phyloP scores from a whole-genome alignment of 1,140 invertebrate species.

The Apolygus lucorum region DNA sequence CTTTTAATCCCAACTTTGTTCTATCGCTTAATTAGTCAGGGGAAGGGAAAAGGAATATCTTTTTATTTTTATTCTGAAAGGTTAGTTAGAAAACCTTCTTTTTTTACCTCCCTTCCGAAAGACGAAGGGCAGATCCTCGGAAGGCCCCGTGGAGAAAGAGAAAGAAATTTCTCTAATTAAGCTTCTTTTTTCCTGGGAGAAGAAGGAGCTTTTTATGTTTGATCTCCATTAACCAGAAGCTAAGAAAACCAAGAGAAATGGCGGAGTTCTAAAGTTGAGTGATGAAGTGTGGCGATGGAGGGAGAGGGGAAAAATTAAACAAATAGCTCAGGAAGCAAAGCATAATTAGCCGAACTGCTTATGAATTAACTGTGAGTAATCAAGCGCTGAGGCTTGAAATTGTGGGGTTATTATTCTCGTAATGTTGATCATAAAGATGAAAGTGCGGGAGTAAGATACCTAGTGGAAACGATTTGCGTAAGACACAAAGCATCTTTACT shows the following conservation, averaged over 20 bases:
- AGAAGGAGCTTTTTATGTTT: not conserved
- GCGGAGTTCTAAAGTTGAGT: no score
- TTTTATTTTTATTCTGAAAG: not conserved
- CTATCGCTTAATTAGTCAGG: not conserved
- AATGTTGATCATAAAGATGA: no score
- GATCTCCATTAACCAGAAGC: not conserved
- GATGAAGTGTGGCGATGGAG: not conserved
- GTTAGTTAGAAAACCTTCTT: not conserved
- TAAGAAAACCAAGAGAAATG: not conserved
- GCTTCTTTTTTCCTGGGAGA: not conserved
- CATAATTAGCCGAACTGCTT: not conserved
- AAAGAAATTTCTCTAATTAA: slow-evolving; percentile 10
- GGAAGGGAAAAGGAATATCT: not conserved
- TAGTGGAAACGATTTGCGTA: no score
- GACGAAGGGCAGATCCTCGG: not conserved
- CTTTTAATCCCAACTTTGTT: not conserved
- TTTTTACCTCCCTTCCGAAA: no score
- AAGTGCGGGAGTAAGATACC: no score
- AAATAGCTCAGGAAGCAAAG: not conserved
- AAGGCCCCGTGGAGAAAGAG: slow-evolving; percentile 8
- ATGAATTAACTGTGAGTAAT: not conserved
- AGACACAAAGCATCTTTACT: no score
- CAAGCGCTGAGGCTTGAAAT: no score
- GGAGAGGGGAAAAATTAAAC: not conserved
- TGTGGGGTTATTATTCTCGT: no score